These are phyloP conservation scores for Coptodon bakossiorum DNA, from an alignment of 2,113 vertebrate genomes.

Conservation along the genomic window DNA sequence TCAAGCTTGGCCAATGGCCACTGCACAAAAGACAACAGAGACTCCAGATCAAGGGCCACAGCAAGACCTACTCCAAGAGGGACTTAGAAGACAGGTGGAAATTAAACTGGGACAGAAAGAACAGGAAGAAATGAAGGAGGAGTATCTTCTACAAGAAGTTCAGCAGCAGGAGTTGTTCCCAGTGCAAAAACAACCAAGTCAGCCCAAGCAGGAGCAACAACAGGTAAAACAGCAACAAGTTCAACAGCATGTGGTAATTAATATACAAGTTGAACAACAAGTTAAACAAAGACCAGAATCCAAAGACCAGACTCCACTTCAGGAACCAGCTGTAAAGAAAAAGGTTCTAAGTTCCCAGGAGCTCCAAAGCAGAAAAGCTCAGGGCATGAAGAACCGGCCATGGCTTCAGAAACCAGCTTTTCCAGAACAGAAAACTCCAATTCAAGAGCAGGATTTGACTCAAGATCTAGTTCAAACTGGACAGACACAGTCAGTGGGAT, in stretches of 20 bases:
- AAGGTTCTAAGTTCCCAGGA: constrained; percentile 6
- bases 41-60: background rate
- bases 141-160: background rate
- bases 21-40: background rate
- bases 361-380: constrained; percentile 54
- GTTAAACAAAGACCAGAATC: background rate
- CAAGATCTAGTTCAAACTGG: background rate
- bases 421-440: background rate
- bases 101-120: background rate
- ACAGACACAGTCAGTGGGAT: background rate
- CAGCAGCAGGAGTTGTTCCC: background rate
- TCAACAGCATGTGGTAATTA: background rate
- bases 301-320: background rate
- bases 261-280: background rate
- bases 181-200: background rate
- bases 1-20: background rate
- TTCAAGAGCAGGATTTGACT: background rate
- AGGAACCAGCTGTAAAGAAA: constrained; percentile 17
- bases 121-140: background rate
- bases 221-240: background rate
- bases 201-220: background rate
- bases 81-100: background rate
- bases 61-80: background rate
- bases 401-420: constrained; percentile 63
- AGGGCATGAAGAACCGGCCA: constrained; percentile 62